phyloP scores from a whole-genome alignment of 1,140 invertebrate genomes.

The Bombus consobrinus region DNA sequence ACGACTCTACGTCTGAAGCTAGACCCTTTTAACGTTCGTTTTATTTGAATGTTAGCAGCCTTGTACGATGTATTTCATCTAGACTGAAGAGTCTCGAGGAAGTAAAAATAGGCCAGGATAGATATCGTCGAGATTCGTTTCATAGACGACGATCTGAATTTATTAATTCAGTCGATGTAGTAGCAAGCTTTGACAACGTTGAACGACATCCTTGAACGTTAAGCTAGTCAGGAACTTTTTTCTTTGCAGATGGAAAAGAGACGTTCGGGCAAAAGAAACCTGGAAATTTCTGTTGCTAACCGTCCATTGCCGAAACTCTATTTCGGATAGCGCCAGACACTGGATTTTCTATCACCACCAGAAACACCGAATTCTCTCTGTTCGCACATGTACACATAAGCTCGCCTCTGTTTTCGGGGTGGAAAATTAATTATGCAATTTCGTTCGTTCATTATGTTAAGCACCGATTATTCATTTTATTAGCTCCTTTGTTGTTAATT shows the following conservation, averaged over 20 bases:
- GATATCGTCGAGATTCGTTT: not conserved
- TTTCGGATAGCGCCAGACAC: not conserved
- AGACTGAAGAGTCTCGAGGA: not conserved
- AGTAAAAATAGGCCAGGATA: slow-evolving; percentile 17
- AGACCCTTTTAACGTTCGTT: slow-evolving; percentile 10
- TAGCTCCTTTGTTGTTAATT: slow-evolving; percentile 15
- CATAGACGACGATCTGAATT: not conserved
- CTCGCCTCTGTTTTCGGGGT: not conserved
- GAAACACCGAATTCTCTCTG: not conserved
- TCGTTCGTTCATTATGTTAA: slow-evolving; percentile 13
- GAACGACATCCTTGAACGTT: not conserved
- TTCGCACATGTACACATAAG: no score
- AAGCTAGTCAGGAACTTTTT: not conserved
- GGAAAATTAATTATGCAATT: slow-evolving; percentile 27
- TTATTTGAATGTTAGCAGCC: slow-evolving; percentile 10
- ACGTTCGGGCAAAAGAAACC: not conserved
- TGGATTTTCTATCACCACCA: not conserved
- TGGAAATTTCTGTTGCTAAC: not conserved
- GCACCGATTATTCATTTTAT: slow-evolving; percentile 4
- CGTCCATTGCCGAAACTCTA: not conserved
- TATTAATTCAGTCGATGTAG: not conserved
- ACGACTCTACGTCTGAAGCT: slow-evolving; percentile 6
- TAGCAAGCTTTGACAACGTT: not conserved
- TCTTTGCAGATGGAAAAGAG: not conserved
- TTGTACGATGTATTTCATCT: slow-evolving; percentile 15